phyloP scores from a whole-genome alignment of 2,888 invertebrate genomes.

The Apodemia hepburni region DNA sequence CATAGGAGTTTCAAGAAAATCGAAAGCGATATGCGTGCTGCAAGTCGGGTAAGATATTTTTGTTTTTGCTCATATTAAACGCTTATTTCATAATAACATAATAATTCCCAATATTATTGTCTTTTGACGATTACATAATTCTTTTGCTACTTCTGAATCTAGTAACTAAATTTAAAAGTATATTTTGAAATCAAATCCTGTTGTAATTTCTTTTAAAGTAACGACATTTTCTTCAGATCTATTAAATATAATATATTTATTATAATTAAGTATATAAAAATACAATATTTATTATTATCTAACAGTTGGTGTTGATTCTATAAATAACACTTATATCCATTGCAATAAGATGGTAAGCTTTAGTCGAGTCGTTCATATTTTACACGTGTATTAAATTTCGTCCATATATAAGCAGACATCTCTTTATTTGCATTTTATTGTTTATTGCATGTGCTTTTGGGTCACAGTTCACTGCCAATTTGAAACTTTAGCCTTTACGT shows the following conservation, averaged over 20 bases:
- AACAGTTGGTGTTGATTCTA: background rate
- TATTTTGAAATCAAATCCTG: too few relatives aligned
- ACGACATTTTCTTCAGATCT: too few relatives aligned
- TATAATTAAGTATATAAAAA: too few relatives aligned
- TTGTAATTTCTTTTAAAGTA: too few relatives aligned
- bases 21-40: conserved; percentile 77
- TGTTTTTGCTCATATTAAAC: too few relatives aligned
- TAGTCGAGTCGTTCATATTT: background rate
- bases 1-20: conserved; percentile 88
- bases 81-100: too few relatives aligned
- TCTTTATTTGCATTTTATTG: conserved; percentile 79
- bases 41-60: conserved; percentile 60
- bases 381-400: background rate
- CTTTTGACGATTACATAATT: too few relatives aligned
- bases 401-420: conserved; percentile 45
- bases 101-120: too few relatives aligned
- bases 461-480: conserved; percentile 59
- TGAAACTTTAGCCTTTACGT: conserved; percentile 50
- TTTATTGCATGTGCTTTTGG: conserved; percentile 75
- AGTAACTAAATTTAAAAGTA: too few relatives aligned
- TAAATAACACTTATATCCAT: background rate
- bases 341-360: background rate
- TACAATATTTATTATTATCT: background rate
- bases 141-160: too few relatives aligned
- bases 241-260: too few relatives aligned